phyloP scores from a whole-genome alignment of 2,113 vertebrate genomes.

The Miniopterus natalensis region DNA sequence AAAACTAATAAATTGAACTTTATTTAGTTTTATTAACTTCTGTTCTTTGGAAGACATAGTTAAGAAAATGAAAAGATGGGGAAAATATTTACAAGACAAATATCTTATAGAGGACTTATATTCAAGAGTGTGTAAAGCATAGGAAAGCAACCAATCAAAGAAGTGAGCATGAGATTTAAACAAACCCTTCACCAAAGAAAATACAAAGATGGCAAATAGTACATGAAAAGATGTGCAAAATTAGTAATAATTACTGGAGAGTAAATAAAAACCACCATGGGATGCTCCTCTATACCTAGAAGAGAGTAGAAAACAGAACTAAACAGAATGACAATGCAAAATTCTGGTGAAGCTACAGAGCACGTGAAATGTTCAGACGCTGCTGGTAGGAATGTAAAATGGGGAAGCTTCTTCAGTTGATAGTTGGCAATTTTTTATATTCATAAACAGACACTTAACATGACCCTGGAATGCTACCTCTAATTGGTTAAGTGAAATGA shows the following conservation, averaged over 20 bases:
- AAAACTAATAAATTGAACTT: not conserved
- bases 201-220: not conserved
- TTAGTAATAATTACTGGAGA: not conserved
- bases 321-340: not conserved
- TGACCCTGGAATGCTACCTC: not conserved
- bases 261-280: not conserved
- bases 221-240: not conserved
- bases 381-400: not conserved
- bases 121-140: not conserved
- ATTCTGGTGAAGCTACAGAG: not conserved
- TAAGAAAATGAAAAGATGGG: not conserved
- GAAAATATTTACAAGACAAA: not conserved
- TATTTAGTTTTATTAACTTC: not conserved
- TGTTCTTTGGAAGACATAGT: not conserved
- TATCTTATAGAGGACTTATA: not conserved
- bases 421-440: not conserved
- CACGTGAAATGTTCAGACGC: not conserved
- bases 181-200: not conserved
- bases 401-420: not conserved
- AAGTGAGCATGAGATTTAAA: not conserved
- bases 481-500: not conserved
- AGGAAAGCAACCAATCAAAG: not conserved
- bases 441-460: not conserved
- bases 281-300: not conserved
- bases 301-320: not conserved